Evolutionary conservation across 2,797 vertebrate genomes (phyloP), one percentile per base, ranked within the genome.

Genomic region (Sciurus vulgaris): DNA sequence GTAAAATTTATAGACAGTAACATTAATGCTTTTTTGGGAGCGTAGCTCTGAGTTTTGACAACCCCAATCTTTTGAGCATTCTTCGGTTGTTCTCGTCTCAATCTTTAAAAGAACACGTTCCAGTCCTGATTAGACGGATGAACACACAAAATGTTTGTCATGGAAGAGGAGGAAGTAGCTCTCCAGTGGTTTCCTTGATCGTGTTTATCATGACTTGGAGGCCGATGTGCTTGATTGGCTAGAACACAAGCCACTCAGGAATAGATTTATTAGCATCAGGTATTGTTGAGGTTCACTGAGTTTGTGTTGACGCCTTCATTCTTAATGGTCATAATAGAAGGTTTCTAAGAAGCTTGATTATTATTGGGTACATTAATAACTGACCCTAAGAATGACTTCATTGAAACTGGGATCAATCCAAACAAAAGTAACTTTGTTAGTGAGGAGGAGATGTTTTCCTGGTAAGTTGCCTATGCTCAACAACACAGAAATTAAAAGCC

Each of bases 211-310:
- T 72, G 70, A 51, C 54, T 81, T 79, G 69, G 79, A 76, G 95
- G 74, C 69, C 79, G 77, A 30, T 63, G 14, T 10, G n/a, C 61
- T 91, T 61, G 72, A 92, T 82, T 89, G 88, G 56, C 89, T 59
- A 41, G 61, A 74, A 56, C 51, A 15, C 33, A 78, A 51, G 56
- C 94, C 74, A 93, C 72, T 77, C 84, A 74, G 61, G 88, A 96
- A 97, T 83, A 85, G 78, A 83, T 97, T 97, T 96, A 97, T 95
- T 82, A 97, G 97, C 95, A 93, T 98, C 95, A 93, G 54, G 74
- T 33, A 86, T 88, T 96, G 93, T 95, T 96, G 96, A 82, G 86
- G 65, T 72, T 33, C 47, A 91, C 94, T 9, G 63, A 11, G 51
- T 85, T 59, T 86, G 81, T 87, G 69, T 79, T 86, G 95, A 86